These are phyloP conservation scores for Melanostoma mellinum DNA, from an alignment of 2,888 invertebrate genomes.

Conservation along the genomic window DNA sequence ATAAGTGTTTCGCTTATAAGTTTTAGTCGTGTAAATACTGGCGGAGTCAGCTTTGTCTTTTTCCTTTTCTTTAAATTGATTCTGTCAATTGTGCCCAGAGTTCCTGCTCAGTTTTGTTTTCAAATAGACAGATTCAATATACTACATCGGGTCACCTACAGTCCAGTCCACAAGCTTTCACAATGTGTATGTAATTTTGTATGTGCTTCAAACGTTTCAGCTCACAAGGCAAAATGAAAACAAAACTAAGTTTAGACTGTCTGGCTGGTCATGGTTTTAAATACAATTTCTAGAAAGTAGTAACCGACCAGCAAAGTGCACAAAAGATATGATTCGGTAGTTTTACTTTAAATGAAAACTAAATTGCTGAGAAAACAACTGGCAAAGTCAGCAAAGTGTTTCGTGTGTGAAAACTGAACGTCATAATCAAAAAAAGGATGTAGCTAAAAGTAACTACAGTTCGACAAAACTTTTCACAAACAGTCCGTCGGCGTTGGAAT, in stretches of 20 bases:
- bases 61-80: no score
- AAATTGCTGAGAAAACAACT: slow-evolving; percentile 16
- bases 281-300: no score
- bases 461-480: background rate
- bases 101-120: no score
- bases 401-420: slow-evolving; percentile 26
- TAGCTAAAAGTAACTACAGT: background rate
- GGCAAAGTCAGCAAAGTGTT: slow-evolving; percentile 21
- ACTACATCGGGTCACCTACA: no score
- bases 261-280: slow-evolving; percentile 3
- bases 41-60: no score
- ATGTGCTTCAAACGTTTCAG: background rate
- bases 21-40: no score
- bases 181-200: background rate
- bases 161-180: no score
- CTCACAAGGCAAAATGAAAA: background rate
- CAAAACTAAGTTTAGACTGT: background rate
- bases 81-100: no score
- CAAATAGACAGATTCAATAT: no score
- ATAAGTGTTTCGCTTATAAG: no score
- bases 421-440: slow-evolving; percentile 36
- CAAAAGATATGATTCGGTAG: background rate
- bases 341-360: slow-evolving; percentile 22
- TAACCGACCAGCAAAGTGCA: no score
- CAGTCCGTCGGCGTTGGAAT: no score